Conservation (phyloP, 1,140 invertebrate species). For the Orius insidiosus region DNA sequence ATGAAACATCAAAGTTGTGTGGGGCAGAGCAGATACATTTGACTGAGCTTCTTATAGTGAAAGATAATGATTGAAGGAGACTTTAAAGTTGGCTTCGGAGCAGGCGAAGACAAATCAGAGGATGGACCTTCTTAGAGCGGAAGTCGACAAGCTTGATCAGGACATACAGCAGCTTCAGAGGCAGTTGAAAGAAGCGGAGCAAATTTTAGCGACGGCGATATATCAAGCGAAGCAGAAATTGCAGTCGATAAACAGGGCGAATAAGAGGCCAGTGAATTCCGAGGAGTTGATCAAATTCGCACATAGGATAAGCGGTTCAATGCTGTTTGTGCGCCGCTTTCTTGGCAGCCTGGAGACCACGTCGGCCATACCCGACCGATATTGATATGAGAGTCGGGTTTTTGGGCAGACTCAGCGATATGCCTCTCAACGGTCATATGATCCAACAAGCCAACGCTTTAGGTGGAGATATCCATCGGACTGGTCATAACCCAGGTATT, state of each 20-base stretch:
- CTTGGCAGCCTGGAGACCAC: conserved; percentile 88
- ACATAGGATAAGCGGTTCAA: conserved; percentile 94
- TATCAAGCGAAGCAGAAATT: conserved; percentile 94
- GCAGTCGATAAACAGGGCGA: conserved; percentile 71
- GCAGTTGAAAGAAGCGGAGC: conserved; percentile 88
- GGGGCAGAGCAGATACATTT: conserved; percentile 63
- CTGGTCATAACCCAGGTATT: conserved; percentile 34
- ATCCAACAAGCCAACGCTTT: conserved; percentile 30
- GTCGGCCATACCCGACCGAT: conserved; percentile 88
- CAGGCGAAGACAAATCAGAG: conserved; percentile 89
- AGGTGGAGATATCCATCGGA: conserved; percentile 36
- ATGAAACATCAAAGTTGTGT: conserved; percentile 70
- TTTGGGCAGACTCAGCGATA: conserved; percentile 52
- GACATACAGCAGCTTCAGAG: conserved; percentile 84
- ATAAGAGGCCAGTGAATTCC: conserved; percentile 63
- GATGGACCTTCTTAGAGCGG: conserved; percentile 71
- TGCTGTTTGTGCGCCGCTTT: conserved; percentile 88
- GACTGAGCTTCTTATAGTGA: conserved; percentile 70
- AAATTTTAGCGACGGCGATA: conserved; percentile 78
- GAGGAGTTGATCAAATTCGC: conserved; percentile 89
- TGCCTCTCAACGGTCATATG: conserved; percentile 47
- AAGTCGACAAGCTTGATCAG: conserved; percentile 83
- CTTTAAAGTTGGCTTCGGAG: conserved; percentile 67
- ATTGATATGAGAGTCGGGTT: conserved; percentile 87
- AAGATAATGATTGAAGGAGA: conserved; percentile 81